Conservation (phyloP, 2,888 invertebrate species). For the Operophtera brumata region DNA sequence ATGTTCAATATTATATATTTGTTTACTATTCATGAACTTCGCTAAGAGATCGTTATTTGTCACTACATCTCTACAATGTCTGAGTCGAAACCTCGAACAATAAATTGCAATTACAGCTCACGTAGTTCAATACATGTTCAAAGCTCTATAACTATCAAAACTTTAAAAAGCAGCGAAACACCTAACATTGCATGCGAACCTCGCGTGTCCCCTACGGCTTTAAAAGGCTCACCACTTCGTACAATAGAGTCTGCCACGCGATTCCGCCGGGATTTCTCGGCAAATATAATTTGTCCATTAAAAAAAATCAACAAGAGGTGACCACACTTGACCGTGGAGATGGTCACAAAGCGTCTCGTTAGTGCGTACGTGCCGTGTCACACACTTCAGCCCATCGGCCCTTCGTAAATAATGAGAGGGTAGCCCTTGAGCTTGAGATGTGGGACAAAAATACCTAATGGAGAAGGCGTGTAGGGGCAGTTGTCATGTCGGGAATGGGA, state of each 20-base stretch:
- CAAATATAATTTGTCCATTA: conserved; percentile 78
- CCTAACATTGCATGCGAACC: conserved; percentile 52
- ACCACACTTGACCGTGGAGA: conserved; percentile 69
- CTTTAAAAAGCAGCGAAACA: conserved; percentile 43
- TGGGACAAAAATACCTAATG: conserved; percentile 38
- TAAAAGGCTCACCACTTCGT: conserved; percentile 63
- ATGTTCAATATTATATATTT: conserved; percentile 4
- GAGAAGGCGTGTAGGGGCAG: conserved; percentile 41
- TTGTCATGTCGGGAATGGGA: conserved; percentile 23
- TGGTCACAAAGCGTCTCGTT: conserved; percentile 81
- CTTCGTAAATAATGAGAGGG: conserved; percentile 80
- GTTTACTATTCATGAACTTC: neutral
- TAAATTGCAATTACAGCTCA: conserved; percentile 11
- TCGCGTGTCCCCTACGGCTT: conserved; percentile 61
- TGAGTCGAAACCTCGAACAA: neutral
- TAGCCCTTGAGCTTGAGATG: conserved; percentile 54
- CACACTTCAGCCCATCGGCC: conserved; percentile 77
- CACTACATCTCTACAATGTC: neutral
- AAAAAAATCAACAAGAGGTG: conserved; percentile 75
- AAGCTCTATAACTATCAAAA: conserved; percentile 30
- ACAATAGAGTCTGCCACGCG: conserved; percentile 53
- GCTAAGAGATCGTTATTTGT: neutral
- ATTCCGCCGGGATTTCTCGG: conserved; percentile 57
- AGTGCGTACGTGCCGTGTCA: conserved; percentile 79
- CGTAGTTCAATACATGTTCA: conserved; percentile 23